Conservation (phyloP, 2,888 invertebrate genomes). For the Drosophila meridiana region DNA sequence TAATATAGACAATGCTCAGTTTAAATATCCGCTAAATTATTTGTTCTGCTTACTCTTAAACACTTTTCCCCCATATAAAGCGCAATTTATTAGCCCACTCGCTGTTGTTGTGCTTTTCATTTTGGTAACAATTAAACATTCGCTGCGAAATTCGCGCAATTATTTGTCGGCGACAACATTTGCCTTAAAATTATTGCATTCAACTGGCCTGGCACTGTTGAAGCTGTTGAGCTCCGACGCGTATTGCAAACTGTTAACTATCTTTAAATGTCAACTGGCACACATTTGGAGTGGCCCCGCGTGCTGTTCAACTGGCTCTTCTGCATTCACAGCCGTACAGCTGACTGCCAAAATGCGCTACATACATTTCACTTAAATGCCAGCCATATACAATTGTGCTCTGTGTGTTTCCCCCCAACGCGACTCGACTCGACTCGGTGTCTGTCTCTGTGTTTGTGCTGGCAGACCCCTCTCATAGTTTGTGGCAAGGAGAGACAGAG, state of each 20-base stretch:
- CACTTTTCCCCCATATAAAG: neutral
- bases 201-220: neutral
- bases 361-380: slow-evolving; percentile 78
- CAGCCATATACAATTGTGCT: slow-evolving; percentile 74
- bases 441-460: slow-evolving; percentile 7
- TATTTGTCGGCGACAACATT: slow-evolving; percentile 23
- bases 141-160: slow-evolving; percentile 19
- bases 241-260: slow-evolving; percentile 67
- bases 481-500: slow-evolving; percentile 13
- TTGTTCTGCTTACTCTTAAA: neutral
- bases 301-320: slow-evolving; percentile 27
- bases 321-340: slow-evolving; percentile 2
- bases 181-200: slow-evolving; percentile 26
- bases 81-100: slow-evolving; percentile 26
- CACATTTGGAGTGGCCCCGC: slow-evolving; percentile 47
- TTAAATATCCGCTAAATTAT: neutral
- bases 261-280: slow-evolving; percentile 75
- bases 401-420: neutral
- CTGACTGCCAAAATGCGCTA: slow-evolving; percentile 64
- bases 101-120: slow-evolving; percentile 8
- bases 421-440: neutral
- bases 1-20: neutral
- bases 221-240: slow-evolving; percentile 17
- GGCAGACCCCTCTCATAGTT: slow-evolving; percentile 21
- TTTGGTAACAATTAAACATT: slow-evolving; percentile 22